Conservation (phyloP, 53 echinoderm and acorn worm genomes). For the Patiria pectinifera region DNA sequence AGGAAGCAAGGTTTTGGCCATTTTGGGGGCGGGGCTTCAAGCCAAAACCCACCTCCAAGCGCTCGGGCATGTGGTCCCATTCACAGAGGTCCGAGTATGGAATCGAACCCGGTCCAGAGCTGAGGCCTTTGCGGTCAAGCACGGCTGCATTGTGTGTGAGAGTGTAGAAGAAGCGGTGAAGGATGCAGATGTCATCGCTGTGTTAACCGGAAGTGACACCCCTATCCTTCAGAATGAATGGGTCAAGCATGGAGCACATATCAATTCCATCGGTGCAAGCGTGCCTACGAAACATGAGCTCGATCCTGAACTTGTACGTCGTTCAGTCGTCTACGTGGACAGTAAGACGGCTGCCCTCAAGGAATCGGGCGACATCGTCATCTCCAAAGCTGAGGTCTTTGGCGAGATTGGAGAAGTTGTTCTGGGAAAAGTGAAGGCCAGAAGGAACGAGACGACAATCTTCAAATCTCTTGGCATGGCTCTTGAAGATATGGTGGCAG, state of each 20-base stretch:
- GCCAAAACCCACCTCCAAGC: conserved; percentile 70
- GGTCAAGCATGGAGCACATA: conserved; percentile 60
- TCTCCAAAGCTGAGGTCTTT: conserved; percentile 75
- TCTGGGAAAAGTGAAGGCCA: conserved; percentile 77
- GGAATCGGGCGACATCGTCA: conserved; percentile 75
- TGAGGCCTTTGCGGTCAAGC: conserved; percentile 61
- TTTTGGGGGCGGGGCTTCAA: conserved; percentile 78
- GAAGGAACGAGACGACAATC: conserved; percentile 79
- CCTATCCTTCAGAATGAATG: conserved; percentile 70
- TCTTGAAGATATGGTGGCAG: conserved; percentile 71
- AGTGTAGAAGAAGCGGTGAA: conserved; percentile 74
- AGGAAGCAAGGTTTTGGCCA: conserved; percentile 64
- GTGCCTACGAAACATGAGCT: conserved; percentile 71
- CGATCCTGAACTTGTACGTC: conserved; percentile 73
- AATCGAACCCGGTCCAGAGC: too few species aligned
- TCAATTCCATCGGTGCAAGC: conserved; percentile 60
- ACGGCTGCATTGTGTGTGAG: conserved; percentile 46
- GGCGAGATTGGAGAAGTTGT: conserved; percentile 94
- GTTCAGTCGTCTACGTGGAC: conserved; percentile 74
- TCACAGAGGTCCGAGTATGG: conserved; percentile 67
- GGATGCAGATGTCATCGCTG: conserved; percentile 72
- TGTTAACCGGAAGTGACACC: conserved; percentile 54
- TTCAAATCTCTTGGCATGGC: conserved; percentile 92
- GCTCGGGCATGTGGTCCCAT: conserved; percentile 22
- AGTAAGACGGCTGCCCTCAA: conserved; percentile 61